Conservation (phyloP, 2,888 invertebrate genomes). For the Drosophila sordidula region DNA sequence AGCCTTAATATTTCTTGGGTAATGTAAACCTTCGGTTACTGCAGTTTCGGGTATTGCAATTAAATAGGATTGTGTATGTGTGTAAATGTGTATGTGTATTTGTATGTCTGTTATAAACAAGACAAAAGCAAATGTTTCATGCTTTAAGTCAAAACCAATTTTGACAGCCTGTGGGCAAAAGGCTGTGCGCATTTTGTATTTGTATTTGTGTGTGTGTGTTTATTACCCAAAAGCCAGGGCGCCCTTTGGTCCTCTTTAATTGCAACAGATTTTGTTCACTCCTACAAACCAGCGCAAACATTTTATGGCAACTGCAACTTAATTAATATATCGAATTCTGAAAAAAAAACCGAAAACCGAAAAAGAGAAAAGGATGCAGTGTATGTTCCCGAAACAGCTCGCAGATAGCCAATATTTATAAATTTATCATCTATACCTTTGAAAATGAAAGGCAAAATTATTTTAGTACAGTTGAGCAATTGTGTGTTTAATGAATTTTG, state of each 20-base stretch:
- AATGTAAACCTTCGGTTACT: neutral
- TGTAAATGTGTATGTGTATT: neutral
- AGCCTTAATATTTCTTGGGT: neutral
- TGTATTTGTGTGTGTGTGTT: neutral
- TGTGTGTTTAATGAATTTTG: too few relatives aligned
- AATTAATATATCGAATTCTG: constrained; percentile 3
- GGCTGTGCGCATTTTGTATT: neutral
- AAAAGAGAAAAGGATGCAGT: neutral
- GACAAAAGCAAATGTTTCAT: constrained; percentile 32
- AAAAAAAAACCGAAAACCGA: neutral
- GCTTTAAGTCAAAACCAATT: constrained; percentile 37
- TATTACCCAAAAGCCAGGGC: neutral
- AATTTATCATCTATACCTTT: neutral
- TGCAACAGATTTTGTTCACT: constrained; percentile 7
- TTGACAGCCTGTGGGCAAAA: constrained; percentile 18
- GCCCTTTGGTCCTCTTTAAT: too few relatives aligned
- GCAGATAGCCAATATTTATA: neutral
- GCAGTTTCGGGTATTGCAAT: neutral
- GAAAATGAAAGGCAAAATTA: neutral
- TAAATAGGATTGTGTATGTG: neutral
- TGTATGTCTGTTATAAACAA: constrained; percentile 26
- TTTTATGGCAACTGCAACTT: constrained; percentile 10
- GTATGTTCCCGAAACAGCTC: too few relatives aligned
- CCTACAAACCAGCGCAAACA: constrained; percentile 4
- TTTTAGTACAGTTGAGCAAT: too few relatives aligned